Evolutionary conservation across 1,140 invertebrate species (phyloP).

Genomic region (Trichonephila inaurata): DNA sequence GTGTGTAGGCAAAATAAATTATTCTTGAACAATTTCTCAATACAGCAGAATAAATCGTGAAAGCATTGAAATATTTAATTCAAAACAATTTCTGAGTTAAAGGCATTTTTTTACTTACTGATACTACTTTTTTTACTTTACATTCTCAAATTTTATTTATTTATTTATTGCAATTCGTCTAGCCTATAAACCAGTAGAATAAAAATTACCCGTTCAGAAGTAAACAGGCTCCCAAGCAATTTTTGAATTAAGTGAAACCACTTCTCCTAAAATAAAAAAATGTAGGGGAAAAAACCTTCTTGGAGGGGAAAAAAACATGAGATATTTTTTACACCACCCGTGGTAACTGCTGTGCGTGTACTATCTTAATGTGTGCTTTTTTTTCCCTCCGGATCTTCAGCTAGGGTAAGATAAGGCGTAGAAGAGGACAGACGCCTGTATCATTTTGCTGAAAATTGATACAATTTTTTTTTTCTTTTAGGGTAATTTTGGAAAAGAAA

Average conservation of each 20-base stretch:
- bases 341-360: background rate
- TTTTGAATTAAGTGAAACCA: background rate
- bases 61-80: too few species aligned
- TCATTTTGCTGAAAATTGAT: too few species aligned
- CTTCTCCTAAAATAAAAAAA: background rate
- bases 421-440: too few species aligned
- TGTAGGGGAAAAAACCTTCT: background rate
- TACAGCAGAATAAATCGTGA: too few species aligned
- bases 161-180: background rate
- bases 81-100: too few species aligned
- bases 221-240: background rate
- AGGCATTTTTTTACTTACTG: too few species aligned
- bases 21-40: too few species aligned
- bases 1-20: too few species aligned
- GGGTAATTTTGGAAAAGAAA: background rate
- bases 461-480: background rate
- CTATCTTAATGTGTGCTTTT: too few species aligned
- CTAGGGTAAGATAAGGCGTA: too few species aligned
- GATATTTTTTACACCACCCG: background rate
- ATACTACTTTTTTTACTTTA: too few species aligned
- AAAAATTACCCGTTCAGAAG: background rate
- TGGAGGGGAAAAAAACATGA: background rate
- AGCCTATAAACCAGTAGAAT: background rate
- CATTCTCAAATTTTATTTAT: background rate
- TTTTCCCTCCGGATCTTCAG: too few species aligned